phyloP scores from a whole-genome alignment of 2,888 invertebrate genomes.

The Drosophila anomelani region DNA sequence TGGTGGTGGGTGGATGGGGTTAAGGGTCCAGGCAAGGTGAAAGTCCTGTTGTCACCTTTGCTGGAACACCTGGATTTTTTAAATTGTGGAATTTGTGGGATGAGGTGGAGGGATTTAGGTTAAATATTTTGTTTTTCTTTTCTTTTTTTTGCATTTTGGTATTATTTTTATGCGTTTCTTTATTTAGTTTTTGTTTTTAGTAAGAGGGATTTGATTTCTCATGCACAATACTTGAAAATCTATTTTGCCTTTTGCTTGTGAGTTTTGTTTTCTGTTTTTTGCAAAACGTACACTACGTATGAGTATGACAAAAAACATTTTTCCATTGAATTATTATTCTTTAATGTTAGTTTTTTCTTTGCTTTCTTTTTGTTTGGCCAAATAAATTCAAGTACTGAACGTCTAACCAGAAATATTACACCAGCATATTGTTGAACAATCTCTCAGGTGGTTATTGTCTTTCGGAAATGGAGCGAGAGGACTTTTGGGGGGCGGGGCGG shows the following conservation, averaged over 20 bases:
- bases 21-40: constrained; percentile 39
- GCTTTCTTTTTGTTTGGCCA: constrained; percentile 58
- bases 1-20: constrained; percentile 36
- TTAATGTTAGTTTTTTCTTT: not conserved
- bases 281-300: constrained; percentile 48
- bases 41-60: constrained; percentile 28
- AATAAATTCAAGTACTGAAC: constrained; percentile 84
- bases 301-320: constrained; percentile 54
- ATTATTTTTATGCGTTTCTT: constrained; percentile 68
- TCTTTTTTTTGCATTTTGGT: constrained; percentile 51
- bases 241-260: constrained; percentile 70
- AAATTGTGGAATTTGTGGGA: constrained; percentile 20
- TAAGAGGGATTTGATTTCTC: constrained; percentile 85
- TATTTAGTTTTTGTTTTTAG: constrained; percentile 73
- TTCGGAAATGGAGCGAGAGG: constrained; percentile 53
- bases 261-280: constrained; percentile 45
- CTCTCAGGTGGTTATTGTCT: constrained; percentile 70
- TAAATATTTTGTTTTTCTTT: constrained; percentile 21
- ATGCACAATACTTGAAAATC: constrained; percentile 83
- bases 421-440: constrained; percentile 84
- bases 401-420: constrained; percentile 84
- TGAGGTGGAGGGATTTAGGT: constrained; percentile 41
- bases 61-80: constrained; percentile 11
- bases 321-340: constrained; percentile 17
- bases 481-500: constrained; percentile 1